These are phyloP conservation scores for Smutsia gigantea DNA, from an alignment of 2,797 vertebrate genomes.

Conservation along the genomic window DNA sequence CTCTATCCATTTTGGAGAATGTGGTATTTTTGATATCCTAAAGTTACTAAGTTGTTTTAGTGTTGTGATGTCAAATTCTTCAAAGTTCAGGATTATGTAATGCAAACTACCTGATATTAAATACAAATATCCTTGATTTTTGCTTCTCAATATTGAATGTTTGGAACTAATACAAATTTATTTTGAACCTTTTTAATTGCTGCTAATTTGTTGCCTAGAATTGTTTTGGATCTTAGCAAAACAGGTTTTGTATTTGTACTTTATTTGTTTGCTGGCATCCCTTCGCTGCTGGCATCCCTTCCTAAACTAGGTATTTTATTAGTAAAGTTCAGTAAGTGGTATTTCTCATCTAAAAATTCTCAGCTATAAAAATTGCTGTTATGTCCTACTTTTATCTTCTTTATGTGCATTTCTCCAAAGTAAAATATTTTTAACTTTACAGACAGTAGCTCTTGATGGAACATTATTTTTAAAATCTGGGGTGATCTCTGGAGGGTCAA, in stretches of 20 bases:
- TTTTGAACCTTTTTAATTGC: conserved; percentile 38
- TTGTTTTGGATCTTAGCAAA: conserved; percentile 16
- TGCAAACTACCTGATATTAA: neutral
- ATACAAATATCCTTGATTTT: neutral
- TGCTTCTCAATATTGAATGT: neutral
- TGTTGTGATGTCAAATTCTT: neutral
- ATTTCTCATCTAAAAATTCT: conserved; percentile 8
- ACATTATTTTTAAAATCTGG: conserved; percentile 96
- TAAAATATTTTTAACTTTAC: conserved; percentile 54
- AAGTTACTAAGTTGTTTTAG: neutral
- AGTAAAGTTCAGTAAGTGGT: neutral
- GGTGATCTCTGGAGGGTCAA: conserved; percentile 96
- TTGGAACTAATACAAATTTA: conserved; percentile 6
- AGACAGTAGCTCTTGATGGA: conserved; percentile 96
- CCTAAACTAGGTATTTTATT: conserved; percentile 37
- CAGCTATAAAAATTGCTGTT: conserved; percentile 25
- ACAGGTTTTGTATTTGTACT: conserved; percentile 1
- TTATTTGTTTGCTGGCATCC: neutral
- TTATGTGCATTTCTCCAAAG: neutral
- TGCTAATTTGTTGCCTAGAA: conserved; percentile 30
- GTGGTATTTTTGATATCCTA: neutral
- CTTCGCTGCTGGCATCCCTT: too few relatives aligned
- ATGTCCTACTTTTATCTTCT: neutral
- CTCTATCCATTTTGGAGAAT: neutral
- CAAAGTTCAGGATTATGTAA: neutral